Base-by-base conservation (phyloP, 2,888 invertebrate species). In the Drosophila acutilabella region DNA sequence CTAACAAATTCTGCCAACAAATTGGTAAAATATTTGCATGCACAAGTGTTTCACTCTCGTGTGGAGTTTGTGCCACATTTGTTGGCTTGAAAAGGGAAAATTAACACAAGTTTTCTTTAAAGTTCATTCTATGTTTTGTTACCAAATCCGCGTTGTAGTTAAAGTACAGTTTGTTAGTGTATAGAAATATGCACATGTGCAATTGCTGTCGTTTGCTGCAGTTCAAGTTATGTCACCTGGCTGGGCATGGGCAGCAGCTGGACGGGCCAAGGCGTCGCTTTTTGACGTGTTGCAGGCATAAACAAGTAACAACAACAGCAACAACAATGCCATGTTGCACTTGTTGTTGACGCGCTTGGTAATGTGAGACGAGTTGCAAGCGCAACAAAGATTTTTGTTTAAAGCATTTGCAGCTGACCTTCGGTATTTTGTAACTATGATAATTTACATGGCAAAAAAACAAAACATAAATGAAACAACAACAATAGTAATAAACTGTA, bases 11-110 rank as follows among this genome's bases (percentile, higher is more conserved):
- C 86, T 81, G 88, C 72, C 67, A 71, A 58, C 66, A 58, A 40
- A 64, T 76, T 74, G 53, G 48, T 62, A 64, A 84, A 86, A 88
- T 88, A 88, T 83, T 88, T 83, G 84, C 82, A 74, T 88, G 87
- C 72, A 74, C 89, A 83, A 83, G 82, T 83, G 82, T 82, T 78
- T 74, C 44, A 44, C 52, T 56, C 62, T 71, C 60, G 14, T 45
- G 51, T 59, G 5, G 42, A 59, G 71, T 58, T 67, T 74, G 44
- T 68, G 78, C 67, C 81, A 73, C 69, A 69, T 73, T 64, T 64
- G 54, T 48, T 20, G 20, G 20, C 20, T 20, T 20, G 5, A 69
- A 74, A 48, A 48, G 16, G 41, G 18, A 40, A 41, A 53, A 30
- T 30, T 8, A 8, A 30, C 30, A 30, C 30, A 7, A 30, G 30